Evolutionary conservation across 92 coral and sea anemone genomes (phyloP).

Genomic region (Phenganax stokvisi): DNA sequence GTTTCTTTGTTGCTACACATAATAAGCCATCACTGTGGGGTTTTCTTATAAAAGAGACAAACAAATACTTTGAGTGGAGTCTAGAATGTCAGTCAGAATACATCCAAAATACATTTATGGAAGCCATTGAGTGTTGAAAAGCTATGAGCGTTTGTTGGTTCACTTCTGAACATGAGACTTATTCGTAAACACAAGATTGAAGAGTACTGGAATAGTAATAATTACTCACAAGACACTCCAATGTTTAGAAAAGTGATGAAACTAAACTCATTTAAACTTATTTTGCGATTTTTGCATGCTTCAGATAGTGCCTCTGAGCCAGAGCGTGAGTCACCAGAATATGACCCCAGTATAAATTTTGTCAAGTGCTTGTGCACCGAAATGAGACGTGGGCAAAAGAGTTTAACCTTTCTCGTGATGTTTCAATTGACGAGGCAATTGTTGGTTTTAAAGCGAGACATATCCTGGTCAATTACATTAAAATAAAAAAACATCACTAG

Average conservation of each 20-base stretch:
- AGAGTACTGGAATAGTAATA: slow-evolving; percentile 11
- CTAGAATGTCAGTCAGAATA: neutral
- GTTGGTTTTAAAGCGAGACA: slow-evolving; percentile 29
- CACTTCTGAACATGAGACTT: slow-evolving; percentile 17
- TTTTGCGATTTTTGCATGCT: slow-evolving; percentile 12
- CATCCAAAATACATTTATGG: slow-evolving; percentile 3
- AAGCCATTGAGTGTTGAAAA: neutral
- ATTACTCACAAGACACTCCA: slow-evolving; percentile 34
- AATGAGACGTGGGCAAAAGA: slow-evolving; percentile 12
- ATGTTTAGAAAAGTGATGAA: slow-evolving; percentile 29
- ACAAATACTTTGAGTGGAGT: neutral
- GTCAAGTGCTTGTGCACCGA: neutral
- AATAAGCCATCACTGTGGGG: neutral
- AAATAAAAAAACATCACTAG: slow-evolving; percentile 22
- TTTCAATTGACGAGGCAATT: slow-evolving; percentile 19
- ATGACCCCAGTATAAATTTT: slow-evolving; percentile 1
- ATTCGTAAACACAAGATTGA: slow-evolving; percentile 1
- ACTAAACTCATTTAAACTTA: slow-evolving; percentile 17
- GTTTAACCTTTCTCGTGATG: neutral
- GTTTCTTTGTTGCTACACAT: neutral
- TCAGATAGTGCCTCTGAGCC: slow-evolving; percentile 29
- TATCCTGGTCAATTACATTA: slow-evolving; percentile 1
- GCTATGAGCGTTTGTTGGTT: neutral
- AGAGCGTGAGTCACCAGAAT: neutral
- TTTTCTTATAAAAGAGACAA: slow-evolving; percentile 2